phyloP scores from a whole-genome alignment of 2,797 vertebrate species.

The Cottoperca gobio region DNA sequence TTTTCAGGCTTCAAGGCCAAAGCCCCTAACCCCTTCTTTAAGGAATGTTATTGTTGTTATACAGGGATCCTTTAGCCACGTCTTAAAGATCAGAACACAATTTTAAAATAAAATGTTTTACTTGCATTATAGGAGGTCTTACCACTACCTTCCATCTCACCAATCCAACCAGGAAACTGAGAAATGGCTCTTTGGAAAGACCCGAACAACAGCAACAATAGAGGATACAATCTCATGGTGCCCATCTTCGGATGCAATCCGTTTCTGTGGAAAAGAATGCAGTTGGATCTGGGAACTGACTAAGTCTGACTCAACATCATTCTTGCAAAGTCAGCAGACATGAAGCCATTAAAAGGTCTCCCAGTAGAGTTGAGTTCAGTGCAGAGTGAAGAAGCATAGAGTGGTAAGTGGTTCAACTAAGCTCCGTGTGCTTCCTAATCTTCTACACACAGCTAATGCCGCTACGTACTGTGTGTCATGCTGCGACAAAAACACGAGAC shows the following conservation, averaged over 20 bases:
- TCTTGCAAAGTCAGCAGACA: slow-evolving; percentile 24
- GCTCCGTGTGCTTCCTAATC: slow-evolving; percentile 76
- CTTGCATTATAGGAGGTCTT: slow-evolving; percentile 46
- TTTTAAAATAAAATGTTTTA: neutral
- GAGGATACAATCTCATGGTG: slow-evolving; percentile 34
- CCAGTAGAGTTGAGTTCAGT: slow-evolving; percentile 18
- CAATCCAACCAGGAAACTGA: slow-evolving; percentile 66
- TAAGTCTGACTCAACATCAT: slow-evolving; percentile 5
- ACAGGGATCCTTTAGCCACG: neutral
- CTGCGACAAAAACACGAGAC: neutral
- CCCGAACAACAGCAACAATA: slow-evolving; percentile 65
- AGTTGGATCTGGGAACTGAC: slow-evolving; percentile 10
- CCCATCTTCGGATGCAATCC: slow-evolving; percentile 37
- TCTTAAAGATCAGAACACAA: neutral
- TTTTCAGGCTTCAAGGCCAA: neutral
- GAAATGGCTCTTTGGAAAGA: slow-evolving; percentile 52
- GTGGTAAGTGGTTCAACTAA: slow-evolving; percentile 67
- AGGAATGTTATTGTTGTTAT: neutral
- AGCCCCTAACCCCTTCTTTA: too few species aligned
- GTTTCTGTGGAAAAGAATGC: slow-evolving; percentile 12
- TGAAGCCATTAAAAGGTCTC: slow-evolving; percentile 14
- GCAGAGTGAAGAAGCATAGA: slow-evolving; percentile 35
- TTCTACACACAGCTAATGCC: slow-evolving; percentile 68
- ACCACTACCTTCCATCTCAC: slow-evolving; percentile 80
- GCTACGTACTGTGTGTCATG: neutral